These are phyloP conservation scores for Philereme transversata DNA, from an alignment of 2,888 invertebrate genomes.

Conservation along the genomic window DNA sequence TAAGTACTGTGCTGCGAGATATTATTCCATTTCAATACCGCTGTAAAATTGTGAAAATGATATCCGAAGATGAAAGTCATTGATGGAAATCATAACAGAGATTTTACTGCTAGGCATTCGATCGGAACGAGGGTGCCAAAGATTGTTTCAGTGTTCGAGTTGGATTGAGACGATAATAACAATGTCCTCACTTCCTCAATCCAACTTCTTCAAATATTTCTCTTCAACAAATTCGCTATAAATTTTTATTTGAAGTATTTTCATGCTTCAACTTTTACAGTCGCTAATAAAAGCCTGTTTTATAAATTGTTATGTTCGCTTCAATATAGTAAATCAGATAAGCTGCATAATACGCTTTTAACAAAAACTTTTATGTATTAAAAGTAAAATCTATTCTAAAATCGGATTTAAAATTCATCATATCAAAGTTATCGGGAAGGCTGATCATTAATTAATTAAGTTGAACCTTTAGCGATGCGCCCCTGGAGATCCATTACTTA, in stretches of 20 bases:
- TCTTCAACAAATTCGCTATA: constrained; percentile 61
- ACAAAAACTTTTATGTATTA: not conserved
- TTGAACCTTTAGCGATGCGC: constrained; percentile 71
- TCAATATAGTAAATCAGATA: constrained; percentile 15
- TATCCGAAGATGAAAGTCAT: constrained; percentile 59
- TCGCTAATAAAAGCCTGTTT: constrained; percentile 27
- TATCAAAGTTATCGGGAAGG: constrained; percentile 66
- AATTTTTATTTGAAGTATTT: constrained; percentile 56
- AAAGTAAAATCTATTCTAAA: constrained; percentile 1
- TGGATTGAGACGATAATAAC: constrained; percentile 78
- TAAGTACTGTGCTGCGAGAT: constrained; percentile 10
- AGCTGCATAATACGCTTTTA: not conserved
- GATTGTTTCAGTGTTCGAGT: constrained; percentile 70
- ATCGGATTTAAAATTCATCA: constrained; percentile 55
- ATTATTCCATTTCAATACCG: constrained; percentile 34
- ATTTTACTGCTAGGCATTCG: constrained; percentile 69
- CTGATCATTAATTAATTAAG: constrained; percentile 81
- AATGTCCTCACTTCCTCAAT: constrained; percentile 80
- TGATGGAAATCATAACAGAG: constrained; percentile 69
- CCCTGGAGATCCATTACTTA: constrained; percentile 77
- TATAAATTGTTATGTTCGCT: constrained; percentile 18
- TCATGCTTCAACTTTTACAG: constrained; percentile 31
- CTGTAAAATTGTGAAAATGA: constrained; percentile 52
- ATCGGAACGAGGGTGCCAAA: constrained; percentile 65
- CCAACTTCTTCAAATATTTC: constrained; percentile 76